These are phyloP conservation scores for Apotomis capreana DNA, from an alignment of 2,888 invertebrate genomes.

Conservation along the genomic window DNA sequence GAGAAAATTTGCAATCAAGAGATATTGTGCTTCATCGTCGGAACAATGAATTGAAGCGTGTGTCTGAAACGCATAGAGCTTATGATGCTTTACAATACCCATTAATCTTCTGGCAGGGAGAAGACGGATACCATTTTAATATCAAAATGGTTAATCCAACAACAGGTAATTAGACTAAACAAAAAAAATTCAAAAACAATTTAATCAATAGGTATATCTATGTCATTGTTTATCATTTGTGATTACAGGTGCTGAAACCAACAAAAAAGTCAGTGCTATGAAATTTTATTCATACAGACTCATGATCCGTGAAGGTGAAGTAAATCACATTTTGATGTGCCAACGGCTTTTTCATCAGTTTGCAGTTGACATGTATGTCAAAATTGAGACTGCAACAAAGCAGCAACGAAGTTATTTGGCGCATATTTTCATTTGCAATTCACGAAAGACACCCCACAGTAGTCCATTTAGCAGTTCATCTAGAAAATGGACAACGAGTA, in stretches of 20 bases:
- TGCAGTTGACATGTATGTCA: slow-evolving; percentile 47
- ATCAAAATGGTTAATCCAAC: slow-evolving; percentile 46
- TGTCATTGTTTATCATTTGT: not conserved
- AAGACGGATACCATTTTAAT: slow-evolving; percentile 47
- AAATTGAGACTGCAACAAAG: slow-evolving; percentile 49
- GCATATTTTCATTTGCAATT: slow-evolving; percentile 44
- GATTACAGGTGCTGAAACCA: slow-evolving; percentile 42
- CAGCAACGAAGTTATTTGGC: slow-evolving; percentile 49
- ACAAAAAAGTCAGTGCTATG: slow-evolving; percentile 47
- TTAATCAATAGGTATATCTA: too few relatives aligned
- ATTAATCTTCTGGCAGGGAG: slow-evolving; percentile 49
- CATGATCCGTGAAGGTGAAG: slow-evolving; percentile 45
- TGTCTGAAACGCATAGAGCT: slow-evolving; percentile 52
- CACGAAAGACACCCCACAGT: slow-evolving; percentile 47
- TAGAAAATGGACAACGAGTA: too few relatives aligned
- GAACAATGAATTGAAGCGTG: slow-evolving; percentile 49
- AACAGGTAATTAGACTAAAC: slow-evolving; percentile 43
- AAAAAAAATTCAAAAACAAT: too few relatives aligned
- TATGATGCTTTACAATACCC: slow-evolving; percentile 59
- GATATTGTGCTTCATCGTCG: slow-evolving; percentile 57
- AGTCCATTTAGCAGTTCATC: slow-evolving; percentile 37
- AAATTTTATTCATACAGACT: slow-evolving; percentile 49
- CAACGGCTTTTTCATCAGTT: slow-evolving; percentile 45
- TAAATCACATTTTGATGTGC: slow-evolving; percentile 43
- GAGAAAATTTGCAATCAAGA: slow-evolving; percentile 47